Evolutionary conservation across 23 tunicate genomes (phyloP).

Genomic region (Aplidium turbinatum): DNA sequence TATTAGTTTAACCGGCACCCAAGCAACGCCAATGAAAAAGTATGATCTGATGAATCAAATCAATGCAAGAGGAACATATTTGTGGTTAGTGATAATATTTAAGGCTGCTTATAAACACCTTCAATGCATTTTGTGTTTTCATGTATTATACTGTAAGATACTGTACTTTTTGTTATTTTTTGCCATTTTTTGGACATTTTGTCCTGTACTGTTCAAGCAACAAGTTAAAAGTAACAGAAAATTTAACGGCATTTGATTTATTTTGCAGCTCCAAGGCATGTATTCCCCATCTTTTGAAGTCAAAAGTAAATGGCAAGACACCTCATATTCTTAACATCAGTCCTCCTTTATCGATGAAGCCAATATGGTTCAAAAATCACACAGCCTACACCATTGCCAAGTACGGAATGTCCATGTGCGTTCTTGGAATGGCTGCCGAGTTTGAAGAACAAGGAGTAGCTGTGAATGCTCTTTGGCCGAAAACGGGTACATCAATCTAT

Average conservation of each 20-base stretch:
- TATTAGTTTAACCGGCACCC: constrained; percentile 90
- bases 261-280: constrained; percentile 70
- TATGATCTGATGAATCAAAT: constrained; percentile 97
- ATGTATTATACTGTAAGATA: no score
- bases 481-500: constrained; percentile 66
- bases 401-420: constrained; percentile 99
- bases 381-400: constrained; percentile 97
- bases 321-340: constrained; percentile 99
- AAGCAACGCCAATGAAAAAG: constrained; percentile 83
- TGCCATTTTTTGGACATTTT: background rate
- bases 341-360: constrained; percentile 95
- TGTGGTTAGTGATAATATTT: constrained; percentile 41
- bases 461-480: constrained; percentile 98
- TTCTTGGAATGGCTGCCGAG: constrained; percentile 95
- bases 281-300: constrained; percentile 77
- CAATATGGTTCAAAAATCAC: constrained; percentile 89
- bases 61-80: constrained; percentile 93
- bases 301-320: constrained; percentile 73
- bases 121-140: background rate
- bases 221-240: background rate
- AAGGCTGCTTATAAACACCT: background rate
- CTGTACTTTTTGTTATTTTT: background rate
- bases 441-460: constrained; percentile 76
- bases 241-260: background rate
- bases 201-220: background rate